phyloP scores from a whole-genome alignment of 2,888 invertebrate species.

The Ormyrus rosae region DNA sequence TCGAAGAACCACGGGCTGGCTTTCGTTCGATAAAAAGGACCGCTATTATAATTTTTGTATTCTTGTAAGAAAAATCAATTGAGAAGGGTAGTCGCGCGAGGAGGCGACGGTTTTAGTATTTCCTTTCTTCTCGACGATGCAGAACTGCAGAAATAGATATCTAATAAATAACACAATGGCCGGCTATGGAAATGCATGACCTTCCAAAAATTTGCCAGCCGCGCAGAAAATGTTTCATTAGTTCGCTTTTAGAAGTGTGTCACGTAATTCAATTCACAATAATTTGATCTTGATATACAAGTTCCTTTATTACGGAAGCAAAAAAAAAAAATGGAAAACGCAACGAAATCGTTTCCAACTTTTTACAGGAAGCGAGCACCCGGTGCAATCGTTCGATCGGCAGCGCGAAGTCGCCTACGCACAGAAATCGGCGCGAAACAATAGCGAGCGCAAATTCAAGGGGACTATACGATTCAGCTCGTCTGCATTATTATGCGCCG shows the following conservation, averaged over 20 bases:
- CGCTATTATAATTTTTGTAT: background rate
- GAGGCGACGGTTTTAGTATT: no score
- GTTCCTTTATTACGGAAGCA: background rate
- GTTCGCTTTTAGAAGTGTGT: slow-evolving; percentile 38
- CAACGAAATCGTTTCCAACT: background rate
- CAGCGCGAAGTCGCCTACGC: slow-evolving; percentile 12
- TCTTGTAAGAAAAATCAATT: background rate
- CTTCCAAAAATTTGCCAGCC: slow-evolving; percentile 25
- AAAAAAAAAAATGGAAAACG: background rate
- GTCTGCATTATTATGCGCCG: background rate
- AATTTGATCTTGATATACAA: background rate
- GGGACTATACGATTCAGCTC: no score
- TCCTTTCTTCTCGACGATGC: no score
- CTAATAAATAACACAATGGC: slow-evolving; percentile 19
- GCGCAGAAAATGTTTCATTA: slow-evolving; percentile 10
- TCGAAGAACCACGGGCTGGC: no score
- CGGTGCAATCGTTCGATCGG: background rate
- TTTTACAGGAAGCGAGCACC: background rate
- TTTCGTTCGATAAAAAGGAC: no score
- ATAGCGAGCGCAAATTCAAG: no score
- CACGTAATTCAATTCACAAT: slow-evolving; percentile 1
- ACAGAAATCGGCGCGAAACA: slow-evolving; percentile 13
- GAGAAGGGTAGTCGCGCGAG: background rate
- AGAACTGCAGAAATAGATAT: no score
- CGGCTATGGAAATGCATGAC: slow-evolving; percentile 15